A percentile compares a stretch with the other conserved stretches of the same genome.
These are phyloP conservation scores for Sebastes variabilis DNA, from an alignment of 2,797 vertebrate genomes.

Conservation along the genomic window DNA sequence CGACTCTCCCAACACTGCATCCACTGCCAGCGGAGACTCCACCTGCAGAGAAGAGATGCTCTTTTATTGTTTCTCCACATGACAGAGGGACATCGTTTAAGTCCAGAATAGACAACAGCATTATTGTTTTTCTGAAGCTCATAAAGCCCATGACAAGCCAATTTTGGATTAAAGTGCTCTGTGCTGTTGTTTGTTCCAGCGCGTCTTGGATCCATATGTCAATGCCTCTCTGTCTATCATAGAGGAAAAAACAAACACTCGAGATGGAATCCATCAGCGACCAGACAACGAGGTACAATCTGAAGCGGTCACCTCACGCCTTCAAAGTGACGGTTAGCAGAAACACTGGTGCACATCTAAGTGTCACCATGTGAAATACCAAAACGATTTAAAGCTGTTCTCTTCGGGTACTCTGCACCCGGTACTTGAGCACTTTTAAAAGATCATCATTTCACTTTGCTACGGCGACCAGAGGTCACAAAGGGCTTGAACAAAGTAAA, in stretches of 20 bases:
- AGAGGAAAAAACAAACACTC: not conserved
- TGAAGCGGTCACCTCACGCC: not conserved
- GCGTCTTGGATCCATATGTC: constrained; percentile 33
- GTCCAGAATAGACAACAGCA: constrained; percentile 48
- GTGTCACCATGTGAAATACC: constrained; percentile 37
- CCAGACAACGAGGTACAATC: constrained; percentile 15
- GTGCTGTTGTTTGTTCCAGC: constrained; percentile 42
- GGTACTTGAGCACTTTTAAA: constrained; percentile 45
- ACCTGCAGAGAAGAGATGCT: constrained; percentile 81
- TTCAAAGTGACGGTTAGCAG: constrained; percentile 40
- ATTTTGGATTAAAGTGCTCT: constrained; percentile 59
- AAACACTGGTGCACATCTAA: constrained; percentile 46
- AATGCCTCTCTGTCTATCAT: constrained; percentile 44
- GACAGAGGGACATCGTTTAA: constrained; percentile 24
- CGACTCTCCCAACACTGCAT: constrained; percentile 90
- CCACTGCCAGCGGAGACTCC: constrained; percentile 92
- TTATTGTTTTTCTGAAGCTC: constrained; percentile 68
- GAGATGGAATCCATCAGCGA: constrained; percentile 46
- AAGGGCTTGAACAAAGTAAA: constrained; percentile 45
- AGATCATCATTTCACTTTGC: constrained; percentile 56
- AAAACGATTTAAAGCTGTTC: constrained; percentile 7
- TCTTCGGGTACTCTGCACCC: constrained; percentile 22
- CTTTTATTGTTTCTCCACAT: constrained; percentile 47
- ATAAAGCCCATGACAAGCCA: constrained; percentile 64
- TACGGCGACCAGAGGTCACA: constrained; percentile 54